phyloP scores from a whole-genome alignment of 2,888 invertebrate genomes.

The Tryphoninae sp. region DNA sequence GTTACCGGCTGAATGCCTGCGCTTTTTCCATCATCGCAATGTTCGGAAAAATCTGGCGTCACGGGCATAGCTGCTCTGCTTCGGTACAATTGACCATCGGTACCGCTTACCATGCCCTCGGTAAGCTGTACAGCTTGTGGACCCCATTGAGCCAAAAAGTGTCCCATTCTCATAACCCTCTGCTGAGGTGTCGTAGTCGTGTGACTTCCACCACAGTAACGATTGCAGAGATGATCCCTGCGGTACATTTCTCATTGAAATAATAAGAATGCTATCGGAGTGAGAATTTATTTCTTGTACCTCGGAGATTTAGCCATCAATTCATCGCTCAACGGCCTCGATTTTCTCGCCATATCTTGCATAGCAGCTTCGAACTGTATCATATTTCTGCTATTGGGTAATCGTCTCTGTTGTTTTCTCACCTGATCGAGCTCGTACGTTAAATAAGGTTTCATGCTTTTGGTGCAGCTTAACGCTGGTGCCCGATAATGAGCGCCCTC shows the following conservation, averaged over 20 bases:
- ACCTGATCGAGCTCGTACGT: conserved; percentile 87
- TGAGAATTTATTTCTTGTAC: conserved; percentile 47
- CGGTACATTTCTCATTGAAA: neutral
- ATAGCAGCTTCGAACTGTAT: conserved; percentile 81
- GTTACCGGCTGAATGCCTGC: conserved; percentile 20
- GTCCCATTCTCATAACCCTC: conserved; percentile 85
- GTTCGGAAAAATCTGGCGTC: conserved; percentile 37
- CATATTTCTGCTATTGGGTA: conserved; percentile 81
- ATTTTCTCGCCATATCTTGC: conserved; percentile 74
- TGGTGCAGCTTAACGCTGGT: conserved; percentile 83
- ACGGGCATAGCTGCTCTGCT: conserved; percentile 63
- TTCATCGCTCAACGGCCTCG: conserved; percentile 65
- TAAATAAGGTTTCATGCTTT: conserved; percentile 87
- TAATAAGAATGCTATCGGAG: neutral
- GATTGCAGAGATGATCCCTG: conserved; percentile 84
- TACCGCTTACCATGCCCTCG: conserved; percentile 82
- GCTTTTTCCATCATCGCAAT: conserved; percentile 38
- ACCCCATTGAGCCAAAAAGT: conserved; percentile 87
- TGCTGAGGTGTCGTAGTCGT: conserved; percentile 88
- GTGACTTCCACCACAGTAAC: conserved; percentile 91
- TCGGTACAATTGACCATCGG: conserved; percentile 75
- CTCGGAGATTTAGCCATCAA: conserved; percentile 66
- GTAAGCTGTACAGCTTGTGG: conserved; percentile 84
- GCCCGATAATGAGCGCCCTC: conserved; percentile 82
- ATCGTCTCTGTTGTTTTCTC: conserved; percentile 81